Percentiles rank a stretch among this genome's conserved stretches.
Conservation (phyloP, 2,888 invertebrate genomes). For the Tipula lateralis region DNA sequence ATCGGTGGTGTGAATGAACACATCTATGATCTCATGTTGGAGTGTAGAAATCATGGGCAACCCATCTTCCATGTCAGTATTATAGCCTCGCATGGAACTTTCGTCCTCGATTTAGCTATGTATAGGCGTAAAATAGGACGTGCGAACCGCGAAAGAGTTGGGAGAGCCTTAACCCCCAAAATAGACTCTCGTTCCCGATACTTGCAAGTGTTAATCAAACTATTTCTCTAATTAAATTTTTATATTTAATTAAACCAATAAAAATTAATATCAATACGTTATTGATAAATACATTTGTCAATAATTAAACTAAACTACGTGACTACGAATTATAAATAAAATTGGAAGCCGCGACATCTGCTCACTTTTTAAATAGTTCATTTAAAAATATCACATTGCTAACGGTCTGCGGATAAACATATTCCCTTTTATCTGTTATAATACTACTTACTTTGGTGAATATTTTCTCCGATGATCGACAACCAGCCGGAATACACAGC, state of each 20-base stretch:
- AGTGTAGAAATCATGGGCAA: too few species aligned
- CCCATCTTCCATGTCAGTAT: too few species aligned
- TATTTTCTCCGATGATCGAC: not conserved
- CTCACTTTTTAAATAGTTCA: not conserved
- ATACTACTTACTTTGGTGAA: not conserved
- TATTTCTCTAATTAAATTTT: not conserved
- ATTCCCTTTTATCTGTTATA: not conserved
- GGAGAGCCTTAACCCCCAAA: too few species aligned
- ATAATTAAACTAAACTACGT: not conserved
- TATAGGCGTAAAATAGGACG: too few species aligned
- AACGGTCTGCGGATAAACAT: not conserved
- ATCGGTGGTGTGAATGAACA: too few species aligned
- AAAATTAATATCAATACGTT: not conserved
- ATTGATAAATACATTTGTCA: not conserved
- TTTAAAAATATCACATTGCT: not conserved
- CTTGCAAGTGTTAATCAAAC: too few species aligned
- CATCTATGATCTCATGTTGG: too few species aligned
- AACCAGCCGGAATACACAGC: not conserved
- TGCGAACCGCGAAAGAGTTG: too few species aligned
- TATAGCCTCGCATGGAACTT: too few species aligned
- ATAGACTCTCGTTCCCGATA: too few species aligned
- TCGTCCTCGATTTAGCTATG: too few species aligned
- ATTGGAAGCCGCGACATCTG: not conserved
- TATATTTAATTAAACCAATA: not conserved
- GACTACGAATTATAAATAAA: not conserved